Evolutionary conservation across 2,888 invertebrate genomes (phyloP).

Genomic region (Eueremaeus valkanovi): DNA sequence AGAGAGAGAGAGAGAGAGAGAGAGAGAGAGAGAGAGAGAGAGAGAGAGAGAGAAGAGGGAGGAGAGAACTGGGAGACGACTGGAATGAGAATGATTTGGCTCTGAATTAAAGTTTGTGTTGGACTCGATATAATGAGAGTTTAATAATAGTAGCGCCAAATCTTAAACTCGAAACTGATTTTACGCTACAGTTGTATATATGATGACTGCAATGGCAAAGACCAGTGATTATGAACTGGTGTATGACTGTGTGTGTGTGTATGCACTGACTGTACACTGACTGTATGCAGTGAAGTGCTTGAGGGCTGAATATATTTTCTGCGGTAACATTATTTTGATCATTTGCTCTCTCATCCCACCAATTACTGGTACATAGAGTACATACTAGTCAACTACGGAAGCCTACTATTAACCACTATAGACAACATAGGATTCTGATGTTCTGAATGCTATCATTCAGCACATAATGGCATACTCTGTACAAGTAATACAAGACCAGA

Average conservation of each 20-base stretch:
- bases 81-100: too few relatives aligned
- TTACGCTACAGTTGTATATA: constrained; percentile 17
- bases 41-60: background rate
- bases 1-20: background rate
- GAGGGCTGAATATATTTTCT: constrained; percentile 20
- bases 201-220: background rate
- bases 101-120: too few relatives aligned
- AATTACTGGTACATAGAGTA: constrained; percentile 22
- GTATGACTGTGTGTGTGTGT: too few relatives aligned
- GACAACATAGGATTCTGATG: too few relatives aligned
- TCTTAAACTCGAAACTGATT: constrained; percentile 16
- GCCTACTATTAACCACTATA: constrained; percentile 21
- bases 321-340: constrained; percentile 21
- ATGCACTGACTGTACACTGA: too few relatives aligned
- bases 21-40: background rate
- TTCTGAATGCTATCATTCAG: background rate
- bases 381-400: constrained; percentile 17
- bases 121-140: constrained; percentile 11
- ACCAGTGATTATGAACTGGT: constrained; percentile 16
- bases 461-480: too few relatives aligned
- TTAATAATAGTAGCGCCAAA: constrained; percentile 29
- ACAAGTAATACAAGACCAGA: background rate
- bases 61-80: background rate
- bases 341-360: constrained; percentile 8
- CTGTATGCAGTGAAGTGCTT: too few relatives aligned